Conservation (phyloP, 2,888 invertebrate species). For the Sinhomidia bicolor region DNA sequence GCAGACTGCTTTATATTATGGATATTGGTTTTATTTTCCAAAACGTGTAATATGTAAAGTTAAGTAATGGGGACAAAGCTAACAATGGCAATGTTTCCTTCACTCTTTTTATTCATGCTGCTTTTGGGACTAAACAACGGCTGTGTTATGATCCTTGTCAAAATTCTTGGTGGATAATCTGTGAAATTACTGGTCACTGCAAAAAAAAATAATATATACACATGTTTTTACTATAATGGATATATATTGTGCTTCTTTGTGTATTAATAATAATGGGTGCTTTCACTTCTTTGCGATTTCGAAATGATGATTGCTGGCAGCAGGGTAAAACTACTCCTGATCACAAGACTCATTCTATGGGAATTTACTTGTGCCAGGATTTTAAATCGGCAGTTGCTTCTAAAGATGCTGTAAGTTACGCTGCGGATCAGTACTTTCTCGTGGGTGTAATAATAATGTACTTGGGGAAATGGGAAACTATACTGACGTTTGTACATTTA, state of each 20-base stretch:
- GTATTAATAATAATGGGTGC: conserved; percentile 65
- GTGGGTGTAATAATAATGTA: too few species aligned
- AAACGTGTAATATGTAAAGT: too few species aligned
- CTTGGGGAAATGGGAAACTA: not conserved
- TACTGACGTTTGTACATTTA: too few species aligned
- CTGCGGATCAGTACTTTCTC: not conserved
- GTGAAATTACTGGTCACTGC: not conserved
- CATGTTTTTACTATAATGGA: conserved; percentile 52
- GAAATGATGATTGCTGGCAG: conserved; percentile 74
- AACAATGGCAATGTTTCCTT: not conserved
- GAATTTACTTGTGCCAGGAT: conserved; percentile 84
- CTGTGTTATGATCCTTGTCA: conserved; percentile 22
- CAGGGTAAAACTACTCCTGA: conserved; percentile 96
- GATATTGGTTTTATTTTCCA: too few species aligned
- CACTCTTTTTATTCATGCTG: conserved; percentile 64
- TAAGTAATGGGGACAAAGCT: not conserved
- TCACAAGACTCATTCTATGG: conserved; percentile 94
- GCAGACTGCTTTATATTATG: too few species aligned
- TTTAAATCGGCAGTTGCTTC: conserved; percentile 93
- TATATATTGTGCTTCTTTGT: conserved; percentile 39
- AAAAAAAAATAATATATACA: conserved; percentile 3
- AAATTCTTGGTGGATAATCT: conserved; percentile 12
- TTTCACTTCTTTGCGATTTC: conserved; percentile 67
- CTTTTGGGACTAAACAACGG: conserved; percentile 46
- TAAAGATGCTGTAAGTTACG: conserved; percentile 92